Evolutionary conservation across 2,888 invertebrate genomes (phyloP).

Genomic region (Meloe dianella): DNA sequence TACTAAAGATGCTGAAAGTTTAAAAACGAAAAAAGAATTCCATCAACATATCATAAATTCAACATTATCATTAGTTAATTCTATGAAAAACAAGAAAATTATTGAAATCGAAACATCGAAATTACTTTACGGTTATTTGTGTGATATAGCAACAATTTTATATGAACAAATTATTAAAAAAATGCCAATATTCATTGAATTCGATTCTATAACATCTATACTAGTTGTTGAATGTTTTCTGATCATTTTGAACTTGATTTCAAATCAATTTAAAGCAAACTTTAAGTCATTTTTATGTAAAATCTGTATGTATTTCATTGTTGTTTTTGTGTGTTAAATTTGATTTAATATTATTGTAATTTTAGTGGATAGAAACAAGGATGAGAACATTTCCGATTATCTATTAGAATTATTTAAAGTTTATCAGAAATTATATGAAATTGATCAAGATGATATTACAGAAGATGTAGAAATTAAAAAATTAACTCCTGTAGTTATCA

Average conservation of each 20-base stretch:
- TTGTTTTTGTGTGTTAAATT: constrained; percentile 11
- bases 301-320: constrained; percentile 54
- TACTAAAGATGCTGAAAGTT: constrained; percentile 10
- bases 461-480: constrained; percentile 54
- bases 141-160: constrained; percentile 55
- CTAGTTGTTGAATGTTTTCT: constrained; percentile 68
- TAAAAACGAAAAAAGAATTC: constrained; percentile 64
- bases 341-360: constrained; percentile 4
- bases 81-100: constrained; percentile 54
- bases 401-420: constrained; percentile 46
- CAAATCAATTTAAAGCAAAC: constrained; percentile 52
- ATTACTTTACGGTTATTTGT: constrained; percentile 50
- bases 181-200: constrained; percentile 64
- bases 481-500: constrained; percentile 46
- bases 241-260: constrained; percentile 56
- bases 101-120: constrained; percentile 49
- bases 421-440: constrained; percentile 52
- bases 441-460: constrained; percentile 47
- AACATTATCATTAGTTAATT: constrained; percentile 57
- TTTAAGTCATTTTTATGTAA: constrained; percentile 57
- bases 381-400: constrained; percentile 35
- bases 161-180: constrained; percentile 60
- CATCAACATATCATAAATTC: constrained; percentile 65
- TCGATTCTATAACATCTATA: constrained; percentile 64
- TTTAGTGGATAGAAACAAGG: constrained; percentile 36